Evolutionary conservation across 2,888 invertebrate genomes (phyloP).

Genomic region (Drosophila nigricruria): DNA sequence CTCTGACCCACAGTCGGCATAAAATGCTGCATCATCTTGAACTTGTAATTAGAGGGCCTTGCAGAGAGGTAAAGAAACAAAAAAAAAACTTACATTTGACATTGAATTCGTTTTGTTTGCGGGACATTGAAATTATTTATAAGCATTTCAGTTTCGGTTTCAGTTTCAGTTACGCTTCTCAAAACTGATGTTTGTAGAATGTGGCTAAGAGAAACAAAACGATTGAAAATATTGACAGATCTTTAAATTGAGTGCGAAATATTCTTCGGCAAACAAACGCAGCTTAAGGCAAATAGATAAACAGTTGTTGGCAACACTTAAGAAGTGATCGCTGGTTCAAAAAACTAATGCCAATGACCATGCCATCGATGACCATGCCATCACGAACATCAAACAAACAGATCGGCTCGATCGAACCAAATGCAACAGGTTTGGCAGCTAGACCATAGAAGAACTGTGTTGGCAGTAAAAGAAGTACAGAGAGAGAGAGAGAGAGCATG

Average conservation of each 20-base stretch:
- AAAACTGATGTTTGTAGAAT: slow-evolving; percentile 66
- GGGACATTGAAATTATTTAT: slow-evolving; percentile 65
- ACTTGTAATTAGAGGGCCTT: slow-evolving; percentile 60
- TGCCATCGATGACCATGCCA: slow-evolving; percentile 35
- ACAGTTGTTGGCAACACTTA: slow-evolving; percentile 28
- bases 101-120: slow-evolving; percentile 53
- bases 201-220: slow-evolving; percentile 40
- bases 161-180: slow-evolving; percentile 26
- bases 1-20: slow-evolving; percentile 16
- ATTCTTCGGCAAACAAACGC: slow-evolving; percentile 60
- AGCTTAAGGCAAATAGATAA: slow-evolving; percentile 37
- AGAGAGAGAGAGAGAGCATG: background rate
- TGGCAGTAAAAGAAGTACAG: background rate
- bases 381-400: slow-evolving; percentile 36
- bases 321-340: slow-evolving; percentile 16
- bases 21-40: slow-evolving; percentile 43
- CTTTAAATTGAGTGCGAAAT: slow-evolving; percentile 66
- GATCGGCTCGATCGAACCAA: slow-evolving; percentile 16
- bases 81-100: slow-evolving; percentile 52
- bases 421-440: slow-evolving; percentile 51
- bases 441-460: slow-evolving; percentile 40
- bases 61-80: slow-evolving; percentile 21
- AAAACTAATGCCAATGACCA: slow-evolving; percentile 36
- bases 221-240: slow-evolving; percentile 63
- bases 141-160: slow-evolving; percentile 30